phyloP scores from a whole-genome alignment of 2,113 vertebrate species.

The Dasyurus viverrinus region DNA sequence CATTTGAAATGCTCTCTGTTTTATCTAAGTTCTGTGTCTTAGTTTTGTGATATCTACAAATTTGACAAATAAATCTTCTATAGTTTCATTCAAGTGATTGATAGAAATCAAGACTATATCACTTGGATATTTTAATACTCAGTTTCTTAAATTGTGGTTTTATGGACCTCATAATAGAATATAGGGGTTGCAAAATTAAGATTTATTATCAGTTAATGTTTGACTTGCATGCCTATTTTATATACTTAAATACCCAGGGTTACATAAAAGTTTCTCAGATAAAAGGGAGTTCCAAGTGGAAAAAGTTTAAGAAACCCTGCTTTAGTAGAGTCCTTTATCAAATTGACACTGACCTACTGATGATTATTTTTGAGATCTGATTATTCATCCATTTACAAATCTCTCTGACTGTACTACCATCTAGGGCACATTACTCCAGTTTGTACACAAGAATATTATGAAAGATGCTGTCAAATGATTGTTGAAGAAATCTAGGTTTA shows the following conservation, averaged over 20 bases:
- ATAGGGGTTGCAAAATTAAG: too few relatives aligned
- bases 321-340: neutral
- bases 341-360: neutral
- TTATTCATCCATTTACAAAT: neutral
- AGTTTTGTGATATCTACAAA: neutral
- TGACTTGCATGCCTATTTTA: too few relatives aligned
- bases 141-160: too few relatives aligned
- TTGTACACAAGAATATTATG: neutral
- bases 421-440: neutral
- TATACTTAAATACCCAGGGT: too few relatives aligned
- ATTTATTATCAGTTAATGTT: too few relatives aligned
- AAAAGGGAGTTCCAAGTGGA: too few relatives aligned
- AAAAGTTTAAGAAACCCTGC: too few relatives aligned
- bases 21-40: neutral
- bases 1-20: neutral
- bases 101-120: neutral
- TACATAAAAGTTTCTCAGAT: too few relatives aligned
- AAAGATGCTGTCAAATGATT: neutral
- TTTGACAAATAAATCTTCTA: neutral
- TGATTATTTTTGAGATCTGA: neutral
- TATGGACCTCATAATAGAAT: too few relatives aligned
- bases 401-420: neutral
- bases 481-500: neutral
- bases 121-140: neutral
- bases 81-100: neutral